phyloP scores from a whole-genome alignment of 2,797 vertebrate genomes.

The Mycteria americana region DNA sequence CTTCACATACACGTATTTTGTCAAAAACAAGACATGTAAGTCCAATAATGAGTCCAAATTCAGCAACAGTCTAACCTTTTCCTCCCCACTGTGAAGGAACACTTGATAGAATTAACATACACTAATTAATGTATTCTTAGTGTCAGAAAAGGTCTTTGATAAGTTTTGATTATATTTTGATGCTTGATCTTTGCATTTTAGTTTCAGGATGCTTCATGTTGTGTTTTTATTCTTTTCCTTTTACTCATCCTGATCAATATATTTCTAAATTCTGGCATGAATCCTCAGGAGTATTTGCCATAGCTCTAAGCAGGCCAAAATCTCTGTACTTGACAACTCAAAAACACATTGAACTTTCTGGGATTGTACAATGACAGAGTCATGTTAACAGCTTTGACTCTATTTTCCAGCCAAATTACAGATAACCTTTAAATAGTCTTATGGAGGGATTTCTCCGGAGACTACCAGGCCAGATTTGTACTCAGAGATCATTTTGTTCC shows the following conservation, averaged over 20 bases:
- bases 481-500: constrained; percentile 40
- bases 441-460: constrained; percentile 31
- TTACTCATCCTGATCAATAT: constrained; percentile 43
- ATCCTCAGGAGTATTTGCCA: constrained; percentile 24
- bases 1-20: background rate
- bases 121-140: background rate
- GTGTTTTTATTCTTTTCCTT: constrained; percentile 46
- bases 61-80: constrained; percentile 4
- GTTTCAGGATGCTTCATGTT: background rate
- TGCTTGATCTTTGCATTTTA: background rate
- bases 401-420: constrained; percentile 48
- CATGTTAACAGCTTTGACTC: constrained; percentile 35
- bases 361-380: background rate
- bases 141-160: constrained; percentile 25
- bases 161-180: background rate
- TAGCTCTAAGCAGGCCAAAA: constrained; percentile 22
- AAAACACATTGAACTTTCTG: constrained; percentile 36
- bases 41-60: background rate
- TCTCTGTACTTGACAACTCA: constrained; percentile 22
- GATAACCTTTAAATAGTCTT: constrained; percentile 60
- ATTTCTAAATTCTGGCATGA: constrained; percentile 48
- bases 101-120: background rate
- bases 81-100: background rate
- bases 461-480: constrained; percentile 34
- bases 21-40: background rate